Base-by-base conservation (phyloP, 2,888 invertebrate genomes). In the Isotomurus palustris region DNA sequence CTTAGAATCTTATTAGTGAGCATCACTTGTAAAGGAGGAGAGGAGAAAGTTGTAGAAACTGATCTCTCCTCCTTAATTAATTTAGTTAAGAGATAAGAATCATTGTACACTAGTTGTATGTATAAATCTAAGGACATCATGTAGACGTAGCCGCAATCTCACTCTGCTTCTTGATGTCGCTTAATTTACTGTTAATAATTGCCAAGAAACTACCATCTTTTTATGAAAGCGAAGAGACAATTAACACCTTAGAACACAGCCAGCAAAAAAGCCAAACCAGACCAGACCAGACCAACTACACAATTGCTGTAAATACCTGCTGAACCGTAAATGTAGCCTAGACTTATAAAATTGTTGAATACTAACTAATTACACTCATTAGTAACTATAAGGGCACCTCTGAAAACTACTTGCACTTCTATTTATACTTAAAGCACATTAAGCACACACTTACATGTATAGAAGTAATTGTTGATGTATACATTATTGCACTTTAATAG, bases 211-310 rank as follows among this genome's bases (percentile, higher is more conserved):
- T 12, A 32, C 14, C 32, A n/a, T n/a, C n/a, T n/a, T n/a, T n/a
- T n/a, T n/a, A 43, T 27, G 29, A 28, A 45, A 45, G 28, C 45
- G 19, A 50, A 50, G 50, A 50, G 50, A 50, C 50, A 50, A 38
- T 29, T 50, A 25, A 12, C 38, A 50, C 25, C 50, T 5, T 24
- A 25, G 10, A 25, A 47, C 6, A 19, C 19, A 49, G 27, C 50
- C 50, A 50, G 50, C 40, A 38, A 35, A 49, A n/a, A 47, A 35
- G 28, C 49, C 49, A 50, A 22, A 49, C 49, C 49, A 32, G 50
- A 49, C 48, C 48, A 49, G 17, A 50, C 36, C 35, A 22, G 49
- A 49, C 35, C 49, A 32, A 12, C 32, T 17, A 21, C 22, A 19
- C 19, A 49, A 49, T 47, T 47, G 32, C n/a, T n/a, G n/a, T n/a